These are phyloP conservation scores for Lithophane socia DNA, from an alignment of 2,888 invertebrate genomes.

Conservation along the genomic window DNA sequence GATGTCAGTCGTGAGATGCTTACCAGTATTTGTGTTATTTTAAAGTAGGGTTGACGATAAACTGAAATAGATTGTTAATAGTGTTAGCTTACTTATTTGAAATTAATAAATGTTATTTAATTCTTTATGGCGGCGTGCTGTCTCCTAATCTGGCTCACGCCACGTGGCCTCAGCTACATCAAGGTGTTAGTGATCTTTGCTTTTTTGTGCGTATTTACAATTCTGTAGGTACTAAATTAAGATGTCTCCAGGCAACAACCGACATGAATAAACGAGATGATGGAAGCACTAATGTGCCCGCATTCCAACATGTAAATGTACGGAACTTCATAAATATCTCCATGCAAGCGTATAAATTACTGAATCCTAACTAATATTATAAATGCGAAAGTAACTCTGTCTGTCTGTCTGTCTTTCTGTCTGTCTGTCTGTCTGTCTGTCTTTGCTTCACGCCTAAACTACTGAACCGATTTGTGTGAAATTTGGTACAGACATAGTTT, in stretches of 20 bases:
- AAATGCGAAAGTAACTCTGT: too few species aligned
- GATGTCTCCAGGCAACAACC: slow-evolving; percentile 7
- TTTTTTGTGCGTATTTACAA: slow-evolving; percentile 6
- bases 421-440: too few species aligned
- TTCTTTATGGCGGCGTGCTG: slow-evolving; percentile 38
- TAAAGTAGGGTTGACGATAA: slow-evolving; percentile 38
- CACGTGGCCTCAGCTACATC: too few species aligned
- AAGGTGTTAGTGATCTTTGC: slow-evolving; percentile 5
- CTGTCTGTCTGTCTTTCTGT: too few species aligned
- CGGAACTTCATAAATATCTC: slow-evolving; percentile 41
- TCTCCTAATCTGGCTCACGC: slow-evolving; percentile 16
- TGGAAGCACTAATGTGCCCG: slow-evolving; percentile 20
- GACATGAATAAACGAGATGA: neutral
- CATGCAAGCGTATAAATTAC: slow-evolving; percentile 38
- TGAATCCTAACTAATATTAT: too few species aligned
- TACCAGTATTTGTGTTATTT: slow-evolving; percentile 35
- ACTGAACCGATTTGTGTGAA: too few species aligned
- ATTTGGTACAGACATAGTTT: too few species aligned
- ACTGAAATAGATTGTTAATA: slow-evolving; percentile 6
- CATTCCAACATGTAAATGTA: slow-evolving; percentile 36
- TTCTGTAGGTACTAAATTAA: slow-evolving; percentile 2
- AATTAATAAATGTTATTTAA: slow-evolving; percentile 41
- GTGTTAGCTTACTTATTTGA: slow-evolving; percentile 10
- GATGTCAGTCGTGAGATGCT: slow-evolving; percentile 51
- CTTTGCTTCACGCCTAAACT: too few species aligned